Conservation (phyloP, 2,797 vertebrate species). For the Cossypha dichroa region DNA sequence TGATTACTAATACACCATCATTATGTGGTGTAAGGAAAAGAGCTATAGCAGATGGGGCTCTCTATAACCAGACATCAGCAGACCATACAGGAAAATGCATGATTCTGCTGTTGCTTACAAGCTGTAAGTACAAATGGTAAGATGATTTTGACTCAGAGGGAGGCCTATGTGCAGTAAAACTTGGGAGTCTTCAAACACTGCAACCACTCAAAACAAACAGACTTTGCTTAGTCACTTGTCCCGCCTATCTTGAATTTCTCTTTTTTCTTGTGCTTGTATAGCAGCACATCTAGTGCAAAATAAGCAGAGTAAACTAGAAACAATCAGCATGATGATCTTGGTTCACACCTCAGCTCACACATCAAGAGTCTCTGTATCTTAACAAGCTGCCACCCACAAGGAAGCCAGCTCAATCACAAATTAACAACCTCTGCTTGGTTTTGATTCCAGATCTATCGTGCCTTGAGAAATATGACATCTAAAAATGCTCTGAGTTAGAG, state of each 20-base stretch:
- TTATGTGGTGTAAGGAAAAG: neutral
- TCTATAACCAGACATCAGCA: neutral
- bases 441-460: neutral
- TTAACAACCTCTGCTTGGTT: neutral
- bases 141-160: neutral
- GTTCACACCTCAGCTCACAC: neutral
- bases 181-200: neutral
- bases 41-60: neutral
- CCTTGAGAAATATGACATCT: neutral
- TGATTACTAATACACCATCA: neutral
- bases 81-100: neutral
- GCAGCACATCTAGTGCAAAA: neutral
- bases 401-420: neutral
- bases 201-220: neutral
- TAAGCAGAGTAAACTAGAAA: neutral
- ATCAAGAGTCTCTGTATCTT: neutral
- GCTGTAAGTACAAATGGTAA: neutral
- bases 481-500: neutral
- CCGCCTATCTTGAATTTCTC: neutral
- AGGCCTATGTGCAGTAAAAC: neutral
- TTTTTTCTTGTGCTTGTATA: neutral
- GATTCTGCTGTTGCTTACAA: neutral
- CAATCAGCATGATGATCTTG: neutral
- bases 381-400: conserved; percentile 4
- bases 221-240: neutral